Percentiles rank a stretch among this genome's conserved stretches.
Evolutionary conservation across 2,113 vertebrate genomes (phyloP).

Genomic region (Petrocephalus microphthalmus): DNA sequence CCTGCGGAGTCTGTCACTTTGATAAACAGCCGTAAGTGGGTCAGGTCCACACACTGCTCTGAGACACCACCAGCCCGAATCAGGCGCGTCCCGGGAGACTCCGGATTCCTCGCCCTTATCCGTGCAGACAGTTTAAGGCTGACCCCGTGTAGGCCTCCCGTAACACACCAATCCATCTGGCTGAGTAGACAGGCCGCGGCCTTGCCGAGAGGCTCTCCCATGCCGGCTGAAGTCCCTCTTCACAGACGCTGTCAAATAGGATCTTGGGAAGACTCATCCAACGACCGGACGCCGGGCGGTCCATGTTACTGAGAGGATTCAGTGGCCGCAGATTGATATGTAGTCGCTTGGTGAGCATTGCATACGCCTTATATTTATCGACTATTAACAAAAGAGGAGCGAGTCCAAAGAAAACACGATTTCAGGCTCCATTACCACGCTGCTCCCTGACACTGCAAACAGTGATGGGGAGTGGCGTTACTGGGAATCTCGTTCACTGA

Average conservation of each 20-base stretch:
- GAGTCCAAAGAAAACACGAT: background rate
- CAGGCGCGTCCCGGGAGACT: constrained; percentile 54
- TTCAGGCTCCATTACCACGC: background rate
- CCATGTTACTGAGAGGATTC: background rate
- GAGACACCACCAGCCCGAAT: constrained; percentile 44
- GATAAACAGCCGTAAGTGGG: constrained; percentile 48
- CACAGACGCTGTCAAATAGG: background rate
- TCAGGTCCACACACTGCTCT: constrained; percentile 48
- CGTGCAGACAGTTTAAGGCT: constrained; percentile 58
- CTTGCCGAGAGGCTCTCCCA: constrained; percentile 21
- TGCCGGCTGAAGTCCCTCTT: constrained; percentile 32
- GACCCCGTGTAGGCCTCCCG: constrained; percentile 63
- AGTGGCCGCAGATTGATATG: background rate
- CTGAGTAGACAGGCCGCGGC: constrained; percentile 41
- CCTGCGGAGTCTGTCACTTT: constrained; percentile 36
- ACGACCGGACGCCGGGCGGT: background rate
- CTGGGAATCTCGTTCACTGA: background rate
- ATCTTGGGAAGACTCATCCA: background rate
- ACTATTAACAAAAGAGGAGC: background rate
- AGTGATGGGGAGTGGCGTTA: background rate
- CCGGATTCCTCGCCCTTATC: constrained; percentile 54
- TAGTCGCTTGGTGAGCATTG: background rate
- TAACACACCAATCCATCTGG: constrained; percentile 64
- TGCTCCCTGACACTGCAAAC: background rate
- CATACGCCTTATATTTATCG: background rate